Evolutionary conservation across 53 echinoderm and acorn worm genomes (phyloP).

Genomic region (Astropecten irregularis): DNA sequence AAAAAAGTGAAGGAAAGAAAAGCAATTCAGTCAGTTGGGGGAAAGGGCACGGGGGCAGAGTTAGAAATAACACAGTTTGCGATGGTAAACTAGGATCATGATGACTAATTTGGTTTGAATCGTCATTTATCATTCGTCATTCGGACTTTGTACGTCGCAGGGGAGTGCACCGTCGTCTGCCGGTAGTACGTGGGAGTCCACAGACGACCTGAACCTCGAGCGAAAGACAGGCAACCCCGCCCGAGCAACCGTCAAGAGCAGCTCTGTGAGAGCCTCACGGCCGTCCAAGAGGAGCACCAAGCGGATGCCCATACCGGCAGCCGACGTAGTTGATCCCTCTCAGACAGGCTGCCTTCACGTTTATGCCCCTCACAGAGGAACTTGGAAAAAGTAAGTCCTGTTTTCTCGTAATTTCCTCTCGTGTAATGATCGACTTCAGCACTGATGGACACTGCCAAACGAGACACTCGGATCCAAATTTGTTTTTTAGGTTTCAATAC

Average conservation of each 20-base stretch:
- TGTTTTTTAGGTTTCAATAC: too few species aligned
- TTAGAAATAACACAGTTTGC: too few species aligned
- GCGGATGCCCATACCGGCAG: slow-evolving; percentile 41
- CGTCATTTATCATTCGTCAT: not conserved
- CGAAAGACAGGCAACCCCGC: slow-evolving; percentile 12
- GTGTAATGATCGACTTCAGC: too few species aligned
- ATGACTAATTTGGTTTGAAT: not conserved
- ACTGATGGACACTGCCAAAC: too few species aligned
- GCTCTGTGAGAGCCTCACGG: not conserved
- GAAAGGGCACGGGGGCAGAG: too few species aligned
- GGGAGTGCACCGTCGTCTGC: not conserved
- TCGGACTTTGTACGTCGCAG: not conserved
- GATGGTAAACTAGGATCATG: too few species aligned
- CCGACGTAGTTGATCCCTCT: slow-evolving; percentile 41
- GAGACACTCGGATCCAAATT: too few species aligned
- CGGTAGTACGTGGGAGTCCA: not conserved
- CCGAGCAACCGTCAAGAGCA: not conserved
- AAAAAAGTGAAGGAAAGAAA: too few species aligned
- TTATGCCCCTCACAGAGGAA: not conserved
- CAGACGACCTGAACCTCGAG: slow-evolving; percentile 1
- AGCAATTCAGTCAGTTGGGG: too few species aligned
- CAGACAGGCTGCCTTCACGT: slow-evolving; percentile 19
- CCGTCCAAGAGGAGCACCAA: not conserved
- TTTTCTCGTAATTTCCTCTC: not conserved
- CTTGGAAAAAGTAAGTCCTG: slow-evolving; percentile 49